Percentiles rank a stretch among this genome's conserved stretches.
Evolutionary conservation across 2,113 vertebrate genomes (phyloP).

Genomic region (Phasianus colchicus): DNA sequence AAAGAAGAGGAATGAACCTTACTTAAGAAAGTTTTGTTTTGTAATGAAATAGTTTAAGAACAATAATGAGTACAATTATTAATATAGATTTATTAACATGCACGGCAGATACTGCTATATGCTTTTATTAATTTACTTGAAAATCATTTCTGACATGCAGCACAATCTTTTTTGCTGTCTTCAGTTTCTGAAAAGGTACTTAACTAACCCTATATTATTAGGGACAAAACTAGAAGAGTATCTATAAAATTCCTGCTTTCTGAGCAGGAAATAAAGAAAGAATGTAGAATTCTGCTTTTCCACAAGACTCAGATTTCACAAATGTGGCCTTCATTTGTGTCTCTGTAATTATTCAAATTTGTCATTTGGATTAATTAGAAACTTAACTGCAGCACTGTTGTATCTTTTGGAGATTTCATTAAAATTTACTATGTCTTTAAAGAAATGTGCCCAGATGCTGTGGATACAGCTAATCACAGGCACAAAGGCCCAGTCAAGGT

Average conservation of each 20-base stretch:
- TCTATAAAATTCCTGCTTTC: not conserved
- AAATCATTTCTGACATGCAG: not conserved
- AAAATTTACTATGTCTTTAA: constrained; percentile 52
- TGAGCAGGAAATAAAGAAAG: not conserved
- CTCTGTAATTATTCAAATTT: not conserved
- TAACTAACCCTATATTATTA: not conserved
- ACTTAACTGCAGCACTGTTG: not conserved
- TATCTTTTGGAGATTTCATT: not conserved
- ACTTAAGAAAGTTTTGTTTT: constrained; percentile 4
- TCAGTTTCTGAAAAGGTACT: not conserved
- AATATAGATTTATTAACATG: not conserved
- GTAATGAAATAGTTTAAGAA: not conserved
- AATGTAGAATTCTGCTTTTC: not conserved
- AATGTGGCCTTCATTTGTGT: not conserved
- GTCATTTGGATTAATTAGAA: not conserved
- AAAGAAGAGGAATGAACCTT: not conserved
- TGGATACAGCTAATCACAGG: constrained; percentile 52
- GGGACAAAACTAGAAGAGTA: not conserved
- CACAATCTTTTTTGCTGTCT: not conserved
- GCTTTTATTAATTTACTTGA: not conserved
- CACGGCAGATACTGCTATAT: not conserved
- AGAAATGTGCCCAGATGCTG: constrained; percentile 46
- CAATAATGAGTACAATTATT: not conserved
- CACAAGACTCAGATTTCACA: not conserved
- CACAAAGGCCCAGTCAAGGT: constrained; percentile 68